Evolutionary conservation across 2,797 vertebrate species (phyloP).

Genomic region (Cossypha polioptera): DNA sequence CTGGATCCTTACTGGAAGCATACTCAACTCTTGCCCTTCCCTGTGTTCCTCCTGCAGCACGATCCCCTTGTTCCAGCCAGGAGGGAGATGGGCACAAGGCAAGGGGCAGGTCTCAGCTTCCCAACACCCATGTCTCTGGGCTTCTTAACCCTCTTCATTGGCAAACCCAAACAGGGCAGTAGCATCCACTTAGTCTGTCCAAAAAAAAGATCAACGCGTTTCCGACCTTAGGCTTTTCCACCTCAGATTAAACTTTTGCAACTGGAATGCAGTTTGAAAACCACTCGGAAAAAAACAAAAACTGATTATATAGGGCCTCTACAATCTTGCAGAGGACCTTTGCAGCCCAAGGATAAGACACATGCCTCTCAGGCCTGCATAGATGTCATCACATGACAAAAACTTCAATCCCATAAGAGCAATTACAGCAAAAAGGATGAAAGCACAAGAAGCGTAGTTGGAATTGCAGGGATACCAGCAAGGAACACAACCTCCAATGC

Average conservation of each 20-base stretch:
- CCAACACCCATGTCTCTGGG: not conserved
- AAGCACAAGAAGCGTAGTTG: not conserved
- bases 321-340: not conserved
- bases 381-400: not conserved
- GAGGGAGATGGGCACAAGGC: fast-evolving
- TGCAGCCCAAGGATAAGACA: not conserved
- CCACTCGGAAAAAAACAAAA: not conserved
- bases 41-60: fast-evolving
- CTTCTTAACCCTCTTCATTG: not conserved
- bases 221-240: not conserved
- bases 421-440: not conserved
- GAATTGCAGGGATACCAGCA: not conserved
- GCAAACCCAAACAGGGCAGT: not conserved
- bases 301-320: not conserved
- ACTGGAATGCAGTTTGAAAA: not conserved
- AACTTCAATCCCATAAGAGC: not conserved
- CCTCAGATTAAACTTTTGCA: not conserved
- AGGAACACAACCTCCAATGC: not conserved
- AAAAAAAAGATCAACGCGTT: fast-evolving
- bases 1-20: not conserved
- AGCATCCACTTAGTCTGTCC: not conserved
- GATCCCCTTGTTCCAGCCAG: not conserved
- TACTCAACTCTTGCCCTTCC: not conserved
- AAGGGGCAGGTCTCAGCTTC: not conserved
- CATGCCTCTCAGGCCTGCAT: not conserved